phyloP scores from a whole-genome alignment of 2,797 vertebrate species.

The Cyclura pinguis region DNA sequence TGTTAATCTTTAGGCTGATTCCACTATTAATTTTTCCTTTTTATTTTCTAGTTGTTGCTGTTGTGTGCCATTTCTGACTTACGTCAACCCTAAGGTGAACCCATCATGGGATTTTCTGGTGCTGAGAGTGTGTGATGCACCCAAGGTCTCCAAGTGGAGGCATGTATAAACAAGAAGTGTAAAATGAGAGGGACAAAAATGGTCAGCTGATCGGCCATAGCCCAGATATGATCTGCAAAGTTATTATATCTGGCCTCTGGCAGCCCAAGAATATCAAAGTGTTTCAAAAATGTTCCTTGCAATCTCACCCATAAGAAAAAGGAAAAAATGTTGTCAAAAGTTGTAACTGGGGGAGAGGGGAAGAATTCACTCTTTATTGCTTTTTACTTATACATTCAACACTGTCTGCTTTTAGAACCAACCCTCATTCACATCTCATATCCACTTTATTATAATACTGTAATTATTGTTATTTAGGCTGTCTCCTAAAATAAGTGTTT shows the following conservation, averaged over 20 bases:
- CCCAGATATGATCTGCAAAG: neutral
- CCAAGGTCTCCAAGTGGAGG: too few species aligned
- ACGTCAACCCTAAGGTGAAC: too few species aligned
- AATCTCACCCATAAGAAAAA: neutral
- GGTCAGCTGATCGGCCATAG: neutral
- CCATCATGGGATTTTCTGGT: too few species aligned
- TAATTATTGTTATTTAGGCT: neutral
- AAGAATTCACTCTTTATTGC: neutral
- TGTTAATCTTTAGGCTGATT: neutral
- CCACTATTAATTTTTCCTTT: neutral
- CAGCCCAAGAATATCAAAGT: neutral
- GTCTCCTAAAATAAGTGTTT: neutral
- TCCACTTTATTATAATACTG: neutral
- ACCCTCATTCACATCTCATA: neutral
- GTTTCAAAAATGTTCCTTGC: neutral
- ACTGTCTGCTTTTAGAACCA: neutral
- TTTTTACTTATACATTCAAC: neutral
- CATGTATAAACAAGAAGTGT: neutral
- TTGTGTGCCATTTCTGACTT: too few species aligned
- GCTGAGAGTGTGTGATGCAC: too few species aligned
- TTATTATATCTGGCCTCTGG: neutral
- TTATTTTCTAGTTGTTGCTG: neutral
- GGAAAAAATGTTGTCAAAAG: neutral
- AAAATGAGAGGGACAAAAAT: neutral
- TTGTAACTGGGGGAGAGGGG: neutral